These are phyloP conservation scores for Melanotus villosus DNA, from an alignment of 2,888 invertebrate species.

Conservation along the genomic window DNA sequence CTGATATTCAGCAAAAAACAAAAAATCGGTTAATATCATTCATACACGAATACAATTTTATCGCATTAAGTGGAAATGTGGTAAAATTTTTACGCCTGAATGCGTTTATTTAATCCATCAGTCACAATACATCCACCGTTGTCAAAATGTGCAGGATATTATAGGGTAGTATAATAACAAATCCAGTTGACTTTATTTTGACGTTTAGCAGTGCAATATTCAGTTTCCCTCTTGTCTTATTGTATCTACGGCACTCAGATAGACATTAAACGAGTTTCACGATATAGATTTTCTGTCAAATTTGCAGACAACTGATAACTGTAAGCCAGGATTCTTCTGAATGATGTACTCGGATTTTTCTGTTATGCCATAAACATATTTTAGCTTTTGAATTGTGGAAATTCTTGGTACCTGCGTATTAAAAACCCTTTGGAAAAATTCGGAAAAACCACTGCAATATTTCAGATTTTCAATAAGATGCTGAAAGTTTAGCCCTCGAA, in stretches of 20 bases:
- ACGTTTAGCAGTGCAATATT: not conserved
- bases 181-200: not conserved
- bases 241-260: slow-evolving; percentile 6
- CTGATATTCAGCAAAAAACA: too few relatives aligned
- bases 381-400: not conserved
- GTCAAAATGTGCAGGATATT: not conserved
- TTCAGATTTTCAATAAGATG: not conserved
- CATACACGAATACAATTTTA: too few relatives aligned
- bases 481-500: not conserved
- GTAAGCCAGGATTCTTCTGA: slow-evolving; percentile 1
- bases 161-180: not conserved
- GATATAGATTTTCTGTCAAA: slow-evolving; percentile 26
- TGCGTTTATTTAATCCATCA: too few relatives aligned
- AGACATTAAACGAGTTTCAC: slow-evolving; percentile 21
- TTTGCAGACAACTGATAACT: slow-evolving; percentile 17
- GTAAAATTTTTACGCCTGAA: too few relatives aligned
- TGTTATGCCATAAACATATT: slow-evolving; percentile 17
- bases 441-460: too few relatives aligned
- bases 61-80: too few relatives aligned
- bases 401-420: not conserved
- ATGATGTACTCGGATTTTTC: slow-evolving; percentile 14
- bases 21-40: too few relatives aligned
- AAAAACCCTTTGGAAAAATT: too few relatives aligned
- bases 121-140: too few relatives aligned
- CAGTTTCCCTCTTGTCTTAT: not conserved